Percentiles rank a stretch among this genome's conserved stretches.
phyloP scores from a whole-genome alignment of 2,888 invertebrate genomes.

The Asteroscopus sphinx region DNA sequence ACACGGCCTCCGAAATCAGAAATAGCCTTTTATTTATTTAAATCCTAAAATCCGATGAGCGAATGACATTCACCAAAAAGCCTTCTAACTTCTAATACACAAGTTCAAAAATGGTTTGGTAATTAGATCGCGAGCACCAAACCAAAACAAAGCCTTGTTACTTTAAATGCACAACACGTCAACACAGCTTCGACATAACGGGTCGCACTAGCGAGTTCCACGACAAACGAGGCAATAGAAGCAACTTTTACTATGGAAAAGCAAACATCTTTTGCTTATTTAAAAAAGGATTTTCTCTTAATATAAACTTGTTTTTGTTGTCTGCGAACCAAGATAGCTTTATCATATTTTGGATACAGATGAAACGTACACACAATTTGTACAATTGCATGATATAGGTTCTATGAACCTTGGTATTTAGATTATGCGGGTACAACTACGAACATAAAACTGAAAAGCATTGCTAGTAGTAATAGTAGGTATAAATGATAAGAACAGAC shows the following conservation, averaged over 20 bases:
- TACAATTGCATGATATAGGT: too few relatives aligned
- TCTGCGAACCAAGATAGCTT: neutral
- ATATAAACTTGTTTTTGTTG: neutral
- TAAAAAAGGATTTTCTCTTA: neutral
- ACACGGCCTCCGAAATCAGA: too few relatives aligned
- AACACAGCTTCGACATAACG: constrained; percentile 44
- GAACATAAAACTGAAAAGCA: too few relatives aligned
- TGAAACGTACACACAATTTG: too few relatives aligned
- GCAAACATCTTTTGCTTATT: constrained; percentile 3
- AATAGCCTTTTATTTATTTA: neutral
- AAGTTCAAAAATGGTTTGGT: constrained; percentile 18
- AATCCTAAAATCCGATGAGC: neutral
- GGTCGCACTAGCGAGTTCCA: constrained; percentile 32
- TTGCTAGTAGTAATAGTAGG: too few relatives aligned
- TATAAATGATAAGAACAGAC: too few relatives aligned
- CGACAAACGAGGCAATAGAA: constrained; percentile 13
- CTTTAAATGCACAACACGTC: constrained; percentile 54
- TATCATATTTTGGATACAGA: too few relatives aligned
- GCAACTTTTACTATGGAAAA: constrained; percentile 28
- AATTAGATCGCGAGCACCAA: constrained; percentile 28
- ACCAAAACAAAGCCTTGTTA: constrained; percentile 28
- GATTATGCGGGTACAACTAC: too few relatives aligned
- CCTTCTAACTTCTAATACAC: constrained; percentile 9
- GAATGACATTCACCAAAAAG: constrained; percentile 2
- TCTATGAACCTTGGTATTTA: too few relatives aligned